Evolutionary conservation across 53 echinoderm and acorn worm genomes (phyloP).

Genomic region (Henricia sp.): DNA sequence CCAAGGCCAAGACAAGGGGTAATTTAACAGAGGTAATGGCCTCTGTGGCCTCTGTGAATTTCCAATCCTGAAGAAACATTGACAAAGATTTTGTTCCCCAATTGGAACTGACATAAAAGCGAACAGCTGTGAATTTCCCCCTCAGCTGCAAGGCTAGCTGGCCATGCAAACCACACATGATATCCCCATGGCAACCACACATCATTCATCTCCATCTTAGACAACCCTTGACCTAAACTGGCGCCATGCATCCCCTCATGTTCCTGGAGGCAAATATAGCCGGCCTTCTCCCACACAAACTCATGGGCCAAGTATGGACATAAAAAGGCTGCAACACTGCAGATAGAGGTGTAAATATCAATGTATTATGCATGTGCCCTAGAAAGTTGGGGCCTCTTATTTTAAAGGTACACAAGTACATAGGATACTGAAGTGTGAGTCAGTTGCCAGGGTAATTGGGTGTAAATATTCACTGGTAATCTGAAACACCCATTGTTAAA

Average conservation of each 20-base stretch:
- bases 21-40: no score
- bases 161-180: slow-evolving; percentile 38
- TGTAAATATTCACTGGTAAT: no score
- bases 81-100: slow-evolving; percentile 32
- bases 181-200: slow-evolving; percentile 51
- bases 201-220: slow-evolving; percentile 54
- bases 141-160: background rate
- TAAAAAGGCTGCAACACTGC: slow-evolving; percentile 40
- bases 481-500: no score
- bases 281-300: slow-evolving; percentile 19
- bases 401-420: no score
- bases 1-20: no score
- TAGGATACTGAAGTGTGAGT: no score
- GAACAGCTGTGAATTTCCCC: slow-evolving; percentile 40
- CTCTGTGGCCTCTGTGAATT: no score
- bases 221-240: slow-evolving; percentile 38
- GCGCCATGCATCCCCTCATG: slow-evolving; percentile 45
- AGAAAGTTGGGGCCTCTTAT: slow-evolving; percentile 21
- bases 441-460: no score
- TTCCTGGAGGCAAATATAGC: slow-evolving; percentile 4
- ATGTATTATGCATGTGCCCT: slow-evolving; percentile 50
- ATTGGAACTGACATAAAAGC: slow-evolving; percentile 12
- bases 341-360: slow-evolving; percentile 40
- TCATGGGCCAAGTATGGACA: slow-evolving; percentile 27
- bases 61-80: no score